These are phyloP conservation scores for Pygoscelis adeliae DNA, from an alignment of 2,113 vertebrate species.

Conservation along the genomic window DNA sequence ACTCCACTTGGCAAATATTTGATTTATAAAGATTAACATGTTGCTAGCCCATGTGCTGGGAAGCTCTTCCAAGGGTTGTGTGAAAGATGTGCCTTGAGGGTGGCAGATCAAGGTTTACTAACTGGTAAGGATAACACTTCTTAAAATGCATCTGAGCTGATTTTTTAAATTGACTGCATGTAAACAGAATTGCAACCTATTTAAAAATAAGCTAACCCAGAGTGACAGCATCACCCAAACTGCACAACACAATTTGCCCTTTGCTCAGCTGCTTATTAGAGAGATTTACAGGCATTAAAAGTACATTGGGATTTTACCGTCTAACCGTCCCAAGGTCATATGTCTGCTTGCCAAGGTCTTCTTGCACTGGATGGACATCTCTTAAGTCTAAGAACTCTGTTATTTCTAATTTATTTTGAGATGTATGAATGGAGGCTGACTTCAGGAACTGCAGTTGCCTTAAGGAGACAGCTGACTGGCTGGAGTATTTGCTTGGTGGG, in stretches of 20 bases:
- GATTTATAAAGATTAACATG: constrained; percentile 53
- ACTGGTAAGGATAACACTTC: background rate
- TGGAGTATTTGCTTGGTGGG: background rate
- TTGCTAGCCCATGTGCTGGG: constrained; percentile 23
- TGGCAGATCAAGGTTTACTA: background rate
- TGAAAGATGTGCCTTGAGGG: constrained; percentile 42
- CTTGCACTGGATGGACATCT: constrained; percentile 5
- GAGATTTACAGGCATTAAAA: background rate
- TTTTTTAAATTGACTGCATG: constrained; percentile 39
- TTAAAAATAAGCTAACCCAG: background rate
- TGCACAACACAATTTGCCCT: background rate
- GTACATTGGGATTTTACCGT: background rate
- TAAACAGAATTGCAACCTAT: background rate
- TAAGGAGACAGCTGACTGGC: background rate
- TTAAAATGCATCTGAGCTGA: constrained; percentile 24
- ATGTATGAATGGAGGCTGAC: background rate
- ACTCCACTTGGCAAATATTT: constrained; percentile 53
- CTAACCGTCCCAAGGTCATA: background rate
- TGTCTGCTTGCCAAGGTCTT: background rate
- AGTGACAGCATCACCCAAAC: constrained; percentile 28
- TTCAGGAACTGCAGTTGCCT: background rate
- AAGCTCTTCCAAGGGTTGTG: constrained; percentile 28
- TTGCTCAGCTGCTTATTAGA: constrained; percentile 20
- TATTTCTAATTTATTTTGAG: background rate
- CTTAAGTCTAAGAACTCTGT: constrained; percentile 9